Evolutionary conservation across 2,113 vertebrate genomes (phyloP), one percentile per base, ranked within the genome.

Genomic region (Gallinago undulata): DNA sequence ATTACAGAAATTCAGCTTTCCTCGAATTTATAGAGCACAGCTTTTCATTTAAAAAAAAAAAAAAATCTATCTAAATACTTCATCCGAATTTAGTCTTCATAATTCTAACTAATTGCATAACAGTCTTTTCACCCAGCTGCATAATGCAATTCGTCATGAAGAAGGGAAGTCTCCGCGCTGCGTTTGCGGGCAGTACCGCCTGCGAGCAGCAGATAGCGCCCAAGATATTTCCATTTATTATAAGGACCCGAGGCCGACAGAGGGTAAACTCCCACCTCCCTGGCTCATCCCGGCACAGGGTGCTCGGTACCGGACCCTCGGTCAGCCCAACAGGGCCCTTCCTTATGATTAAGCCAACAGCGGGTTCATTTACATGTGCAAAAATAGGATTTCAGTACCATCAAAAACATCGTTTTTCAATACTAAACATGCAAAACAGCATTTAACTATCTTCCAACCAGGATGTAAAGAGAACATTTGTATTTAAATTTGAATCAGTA

Each of bases 181-280:
- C 51, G 1, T 57, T 25, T 15, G 72, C 39, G 47, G 59, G 96
- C 87, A 97, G 72, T 96, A 7, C 96, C 91, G 31, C 57, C 78
- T 12, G 90, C 59, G 12, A 82, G 84, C 98, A 97, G 95, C n/a
- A 98, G 98, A 98, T 91, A 66, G 98, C 96, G 96, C 97, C 91
- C 95, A 90, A 95, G 98, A 89, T 13, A 87, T 92, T 96, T 90
- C 95, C 96, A 70, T 85, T 6, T 27, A 43, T 48, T 35, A 1
- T 6, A 11, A 19, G 30, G 30, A 81, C 7, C 53, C 10, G 9
- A 48, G 39, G 39, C 64, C 63, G 47, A 56, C 14, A 14, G n/a
- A 6, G 73, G 35, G 55, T 6, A 19, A 76, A 35, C 69, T 88
- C 39, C 56, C 16, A 37, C 43, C 33, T 2, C 4, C 51, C 80